Evolutionary conservation across 2,797 vertebrate species (phyloP).

Genomic region (Pelochelys cantorii): DNA sequence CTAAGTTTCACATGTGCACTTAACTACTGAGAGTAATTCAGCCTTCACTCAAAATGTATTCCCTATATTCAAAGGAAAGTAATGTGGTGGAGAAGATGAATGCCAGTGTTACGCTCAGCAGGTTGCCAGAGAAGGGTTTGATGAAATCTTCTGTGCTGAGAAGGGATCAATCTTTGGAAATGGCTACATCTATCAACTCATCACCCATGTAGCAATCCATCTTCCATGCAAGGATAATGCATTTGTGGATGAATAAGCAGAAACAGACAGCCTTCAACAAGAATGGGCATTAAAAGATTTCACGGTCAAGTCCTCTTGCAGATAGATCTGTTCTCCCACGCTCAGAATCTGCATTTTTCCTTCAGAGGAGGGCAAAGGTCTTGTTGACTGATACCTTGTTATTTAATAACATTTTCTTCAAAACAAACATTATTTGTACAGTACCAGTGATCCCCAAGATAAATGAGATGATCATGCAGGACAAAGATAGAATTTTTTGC

Average conservation of each 20-base stretch:
- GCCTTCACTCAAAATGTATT: fast-evolving
- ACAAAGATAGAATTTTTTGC: background rate
- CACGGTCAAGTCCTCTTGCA: fast-evolving
- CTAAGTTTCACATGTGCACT: fast-evolving
- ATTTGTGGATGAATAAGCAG: background rate
- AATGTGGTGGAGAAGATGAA: background rate
- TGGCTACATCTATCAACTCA: background rate
- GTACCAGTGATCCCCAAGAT: fast-evolving
- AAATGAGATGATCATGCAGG: background rate
- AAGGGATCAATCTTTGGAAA: background rate
- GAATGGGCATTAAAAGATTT: background rate
- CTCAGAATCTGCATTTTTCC: background rate
- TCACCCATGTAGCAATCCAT: background rate
- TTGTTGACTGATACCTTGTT: background rate
- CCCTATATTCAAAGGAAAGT: background rate
- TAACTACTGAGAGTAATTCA: background rate
- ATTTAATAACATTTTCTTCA: fast-evolving
- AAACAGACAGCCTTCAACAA: background rate
- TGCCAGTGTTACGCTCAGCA: background rate
- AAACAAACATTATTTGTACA: background rate
- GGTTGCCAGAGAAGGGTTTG: background rate
- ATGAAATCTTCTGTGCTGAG: background rate
- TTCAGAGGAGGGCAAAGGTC: background rate
- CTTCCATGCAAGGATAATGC: no score
- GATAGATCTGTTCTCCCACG: background rate